Percentiles rank a stretch among this genome's conserved stretches.
These are phyloP conservation scores for Ganaspis sp. DNA, from an alignment of 1,140 invertebrate genomes.

Conservation along the genomic window DNA sequence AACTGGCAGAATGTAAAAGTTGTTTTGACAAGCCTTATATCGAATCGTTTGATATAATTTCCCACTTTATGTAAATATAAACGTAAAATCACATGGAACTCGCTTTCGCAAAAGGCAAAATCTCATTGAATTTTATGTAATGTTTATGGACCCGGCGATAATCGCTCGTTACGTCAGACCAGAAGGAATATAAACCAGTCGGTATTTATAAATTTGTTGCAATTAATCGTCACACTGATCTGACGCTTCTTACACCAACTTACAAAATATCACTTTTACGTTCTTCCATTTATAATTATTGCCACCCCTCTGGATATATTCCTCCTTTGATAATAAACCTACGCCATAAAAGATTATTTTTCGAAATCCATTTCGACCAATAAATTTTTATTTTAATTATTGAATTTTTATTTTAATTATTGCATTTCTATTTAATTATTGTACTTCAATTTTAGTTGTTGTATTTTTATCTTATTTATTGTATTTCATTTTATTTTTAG, in stretches of 20 bases:
- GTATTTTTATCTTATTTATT: too few relatives aligned
- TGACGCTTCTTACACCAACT: not conserved
- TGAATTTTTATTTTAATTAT: too few relatives aligned
- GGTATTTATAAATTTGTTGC: slow-evolving; percentile 2
- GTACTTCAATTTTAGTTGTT: too few relatives aligned
- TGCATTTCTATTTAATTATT: too few relatives aligned
- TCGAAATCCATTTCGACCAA: too few relatives aligned
- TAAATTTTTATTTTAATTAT: too few relatives aligned
- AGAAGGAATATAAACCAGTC: not conserved
- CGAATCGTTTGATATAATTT: not conserved
- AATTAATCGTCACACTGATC: slow-evolving; percentile 22
- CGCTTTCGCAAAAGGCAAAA: slow-evolving; percentile 10
- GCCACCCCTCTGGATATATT: not conserved
- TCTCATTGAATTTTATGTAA: slow-evolving; percentile 19
- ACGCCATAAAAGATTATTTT: not conserved
- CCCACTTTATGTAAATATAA: slow-evolving; percentile 8
- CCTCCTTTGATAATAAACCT: not conserved
- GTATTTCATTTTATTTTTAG: too few relatives aligned
- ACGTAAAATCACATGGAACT: not conserved
- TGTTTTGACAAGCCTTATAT: slow-evolving; percentile 9
- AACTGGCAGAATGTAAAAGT: not conserved
- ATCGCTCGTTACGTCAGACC: slow-evolving; percentile 2
- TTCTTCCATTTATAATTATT: not conserved
- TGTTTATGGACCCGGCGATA: slow-evolving; percentile 1
- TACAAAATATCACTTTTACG: not conserved